Evolutionary conservation across 2,888 invertebrate genomes (phyloP), one percentile per base, ranked within the genome.

Genomic region (Proisotoma minuta): DNA sequence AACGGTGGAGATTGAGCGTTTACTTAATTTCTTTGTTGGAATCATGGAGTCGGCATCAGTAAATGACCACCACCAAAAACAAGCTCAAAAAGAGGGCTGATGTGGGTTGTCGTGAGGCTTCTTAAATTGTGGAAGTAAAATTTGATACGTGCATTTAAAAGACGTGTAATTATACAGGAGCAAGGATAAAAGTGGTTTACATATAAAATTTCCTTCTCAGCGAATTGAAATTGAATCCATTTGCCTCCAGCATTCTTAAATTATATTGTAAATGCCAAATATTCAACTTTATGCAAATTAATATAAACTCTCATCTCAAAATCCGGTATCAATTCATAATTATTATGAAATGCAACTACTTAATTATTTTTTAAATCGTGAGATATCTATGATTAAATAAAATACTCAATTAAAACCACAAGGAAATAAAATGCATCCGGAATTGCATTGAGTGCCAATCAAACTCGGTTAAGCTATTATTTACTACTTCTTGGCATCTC

Each of bases 81-180:
- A 34, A 34, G 8, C 34, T 10, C 34, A 34, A 8, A 8, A 34
- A 34, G n/a, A n/a, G n/a, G n/a, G n/a, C n/a, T n/a, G n/a, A n/a
- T n/a, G n/a, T n/a, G n/a, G n/a, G n/a, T n/a, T n/a, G n/a, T n/a
- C n/a, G n/a, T n/a, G n/a, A n/a, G 43, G 15, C 43, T 43, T 43
- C 20, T 20, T 20, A 3, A 43, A 43, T 18, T 15, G 34, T 15
- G 47, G 12, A 47, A 8, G 47, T 15, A 47, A 5, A 47, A 47
- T 47, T 20, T n/a, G 12, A 47, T 47, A 8, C 47, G 47, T 47
- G 20, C 47, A n/a, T n/a, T 4, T 22, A 49, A 47, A 18, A 18
- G 5, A 18, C n/a, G 47, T 47, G 23, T 50, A 50, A 50, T 50
- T 50, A 50, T 50, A 50, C 50, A 24, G 50, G n/a, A 50, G 50